A percentile compares a stretch with the other conserved stretches of the same genome.
Evolutionary conservation across 2,888 invertebrate genomes (phyloP).

Genomic region (Acheta domesticus): DNA sequence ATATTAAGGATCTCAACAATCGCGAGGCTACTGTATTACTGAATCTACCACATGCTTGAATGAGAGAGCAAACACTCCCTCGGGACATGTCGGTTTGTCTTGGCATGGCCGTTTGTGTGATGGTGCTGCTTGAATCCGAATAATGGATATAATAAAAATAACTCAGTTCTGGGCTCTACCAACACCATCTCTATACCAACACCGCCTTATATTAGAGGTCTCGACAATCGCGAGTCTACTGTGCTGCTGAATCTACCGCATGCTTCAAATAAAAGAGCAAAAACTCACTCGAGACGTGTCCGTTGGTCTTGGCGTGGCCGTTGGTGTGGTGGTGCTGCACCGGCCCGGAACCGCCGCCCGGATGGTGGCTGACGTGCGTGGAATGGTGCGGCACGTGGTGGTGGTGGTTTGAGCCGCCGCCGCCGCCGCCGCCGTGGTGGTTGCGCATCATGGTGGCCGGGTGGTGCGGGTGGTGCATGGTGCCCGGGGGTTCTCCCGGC

Average conservation of each 20-base stretch:
- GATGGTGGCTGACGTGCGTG: no score
- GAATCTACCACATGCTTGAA: no score
- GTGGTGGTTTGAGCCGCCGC: neutral
- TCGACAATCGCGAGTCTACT: no score
- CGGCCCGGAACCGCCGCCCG: neutral
- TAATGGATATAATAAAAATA: no score
- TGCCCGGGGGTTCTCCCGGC: neutral
- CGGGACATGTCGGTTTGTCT: constrained; percentile 32
- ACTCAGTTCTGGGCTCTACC: no score
- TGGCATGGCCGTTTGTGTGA: constrained; percentile 31
- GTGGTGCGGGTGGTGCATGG: neutral
- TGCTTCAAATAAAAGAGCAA: neutral
- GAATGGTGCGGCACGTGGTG: neutral
- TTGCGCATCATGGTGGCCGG: neutral
- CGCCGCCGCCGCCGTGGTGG: neutral
- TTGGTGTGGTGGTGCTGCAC: constrained; percentile 28
- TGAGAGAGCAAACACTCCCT: constrained; percentile 23
- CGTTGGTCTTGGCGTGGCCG: constrained; percentile 34
- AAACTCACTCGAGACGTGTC: constrained; percentile 32
- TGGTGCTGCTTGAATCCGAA: neutral
- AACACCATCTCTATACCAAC: no score
- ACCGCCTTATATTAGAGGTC: no score
- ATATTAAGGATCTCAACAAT: no score
- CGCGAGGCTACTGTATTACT: no score
- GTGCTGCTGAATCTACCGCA: neutral